phyloP scores from a whole-genome alignment of 2,113 vertebrate genomes.

The Mystacornis crossleyi region DNA sequence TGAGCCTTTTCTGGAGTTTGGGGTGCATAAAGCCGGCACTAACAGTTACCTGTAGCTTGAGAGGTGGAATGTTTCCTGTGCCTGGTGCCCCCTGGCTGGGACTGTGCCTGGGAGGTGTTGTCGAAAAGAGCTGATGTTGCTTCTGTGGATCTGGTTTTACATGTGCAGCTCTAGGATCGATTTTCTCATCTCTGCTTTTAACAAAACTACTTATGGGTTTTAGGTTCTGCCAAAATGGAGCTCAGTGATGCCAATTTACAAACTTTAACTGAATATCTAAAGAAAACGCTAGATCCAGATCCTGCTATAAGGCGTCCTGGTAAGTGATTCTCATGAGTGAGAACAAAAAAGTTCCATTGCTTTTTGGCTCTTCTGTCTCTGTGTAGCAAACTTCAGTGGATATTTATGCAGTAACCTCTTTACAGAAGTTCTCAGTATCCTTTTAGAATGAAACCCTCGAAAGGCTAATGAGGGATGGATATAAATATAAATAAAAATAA shows the following conservation, averaged over 20 bases:
- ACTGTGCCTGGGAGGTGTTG: not conserved
- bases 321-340: conserved; percentile 57
- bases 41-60: not conserved
- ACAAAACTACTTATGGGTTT: conserved; percentile 15
- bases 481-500: not conserved
- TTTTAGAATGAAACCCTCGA: not conserved
- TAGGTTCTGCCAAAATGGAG: conserved; percentile 85
- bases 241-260: conserved; percentile 95
- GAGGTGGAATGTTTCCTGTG: not conserved
- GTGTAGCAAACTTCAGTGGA: not conserved
- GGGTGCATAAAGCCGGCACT: not conserved
- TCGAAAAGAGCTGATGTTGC: not conserved
- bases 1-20: not conserved
- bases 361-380: not conserved
- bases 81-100: not conserved
- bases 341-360: not conserved
- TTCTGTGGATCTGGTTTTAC: not conserved
- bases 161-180: not conserved
- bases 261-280: conserved; percentile 92
- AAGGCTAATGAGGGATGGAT: not conserved
- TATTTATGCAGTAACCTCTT: not conserved
- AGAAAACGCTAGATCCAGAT: conserved; percentile 95
- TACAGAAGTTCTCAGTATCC: not conserved
- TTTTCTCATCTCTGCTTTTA: not conserved
- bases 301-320: conserved; percentile 93